Conservation (phyloP, 2,113 vertebrate species). For the Fulica atra region DNA sequence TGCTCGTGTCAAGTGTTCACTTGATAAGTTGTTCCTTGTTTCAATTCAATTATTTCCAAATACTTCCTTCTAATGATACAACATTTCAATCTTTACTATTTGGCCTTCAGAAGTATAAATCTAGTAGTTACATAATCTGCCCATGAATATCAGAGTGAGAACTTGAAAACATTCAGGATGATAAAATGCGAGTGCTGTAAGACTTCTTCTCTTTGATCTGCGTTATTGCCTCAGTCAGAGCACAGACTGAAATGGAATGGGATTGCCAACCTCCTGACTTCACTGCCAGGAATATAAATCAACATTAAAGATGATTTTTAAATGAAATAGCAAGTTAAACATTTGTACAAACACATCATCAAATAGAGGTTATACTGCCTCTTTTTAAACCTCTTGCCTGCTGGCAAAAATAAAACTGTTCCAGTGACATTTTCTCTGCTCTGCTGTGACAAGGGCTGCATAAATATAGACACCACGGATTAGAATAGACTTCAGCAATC, state of each 20-base stretch:
- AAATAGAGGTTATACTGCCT: slow-evolving; percentile 48
- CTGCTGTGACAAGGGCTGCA: slow-evolving; percentile 37
- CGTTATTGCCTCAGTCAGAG: background rate
- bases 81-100: background rate
- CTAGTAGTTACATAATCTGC: slow-evolving; percentile 15
- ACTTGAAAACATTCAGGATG: background rate
- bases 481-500: slow-evolving; percentile 39
- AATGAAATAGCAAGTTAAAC: slow-evolving; percentile 55
- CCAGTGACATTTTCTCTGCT: slow-evolving; percentile 53
- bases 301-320: slow-evolving; percentile 47
- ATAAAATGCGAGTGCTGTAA: slow-evolving; percentile 11
- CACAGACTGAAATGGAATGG: slow-evolving; percentile 15
- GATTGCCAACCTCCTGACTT: slow-evolving; percentile 52
- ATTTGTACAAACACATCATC: slow-evolving; percentile 57
- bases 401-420: slow-evolving; percentile 55
- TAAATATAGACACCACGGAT: slow-evolving; percentile 34
- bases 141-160: slow-evolving; percentile 20
- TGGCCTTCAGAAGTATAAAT: slow-evolving; percentile 14
- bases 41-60: background rate
- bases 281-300: slow-evolving; percentile 60
- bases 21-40: background rate
- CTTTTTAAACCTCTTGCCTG: slow-evolving; percentile 47
- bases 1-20: background rate
- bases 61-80: background rate
- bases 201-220: slow-evolving; percentile 20